These are phyloP conservation scores for Kryptopterus vitreolus DNA, from an alignment of 2,797 vertebrate species.

Conservation along the genomic window DNA sequence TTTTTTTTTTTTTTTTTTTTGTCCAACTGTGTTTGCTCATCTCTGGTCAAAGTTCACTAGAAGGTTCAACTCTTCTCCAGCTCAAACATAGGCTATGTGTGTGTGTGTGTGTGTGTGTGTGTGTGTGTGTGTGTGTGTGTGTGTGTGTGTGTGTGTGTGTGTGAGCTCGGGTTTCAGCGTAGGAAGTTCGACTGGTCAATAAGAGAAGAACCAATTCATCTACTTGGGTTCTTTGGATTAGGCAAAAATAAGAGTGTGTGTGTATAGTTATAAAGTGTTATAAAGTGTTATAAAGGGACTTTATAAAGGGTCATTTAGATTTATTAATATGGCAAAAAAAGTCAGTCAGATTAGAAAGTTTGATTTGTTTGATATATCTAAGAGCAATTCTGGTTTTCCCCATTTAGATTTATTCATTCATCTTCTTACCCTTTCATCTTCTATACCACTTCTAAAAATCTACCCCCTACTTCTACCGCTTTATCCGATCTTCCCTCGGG, in stretches of 20 bases:
- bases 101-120: too few species aligned
- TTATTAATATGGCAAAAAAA: too few species aligned
- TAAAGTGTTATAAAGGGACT: too few species aligned
- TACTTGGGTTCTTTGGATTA: not conserved
- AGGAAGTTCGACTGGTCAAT: not conserved
- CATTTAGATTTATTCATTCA: not conserved
- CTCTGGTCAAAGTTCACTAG: slow-evolving; percentile 68
- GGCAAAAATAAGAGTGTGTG: not conserved
- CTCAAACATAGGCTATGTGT: slow-evolving; percentile 42
- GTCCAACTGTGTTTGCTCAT: slow-evolving; percentile 60
- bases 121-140: too few species aligned
- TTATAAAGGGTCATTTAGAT: too few species aligned
- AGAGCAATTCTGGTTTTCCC: not conserved
- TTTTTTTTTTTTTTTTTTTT: slow-evolving; percentile 18
- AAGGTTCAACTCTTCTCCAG: slow-evolving; percentile 41
- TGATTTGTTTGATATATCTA: not conserved
- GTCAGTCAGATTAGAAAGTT: not conserved
- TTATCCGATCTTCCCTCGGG: too few species aligned
- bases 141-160: too few species aligned
- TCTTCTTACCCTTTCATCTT: too few species aligned
- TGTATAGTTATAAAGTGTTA: too few species aligned
- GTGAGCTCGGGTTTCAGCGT: slow-evolving; percentile 4
- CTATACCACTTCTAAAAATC: too few species aligned
- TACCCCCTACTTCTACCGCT: too few species aligned
- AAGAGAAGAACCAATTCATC: not conserved